Evolutionary conservation across 2,888 invertebrate species (phyloP).

Genomic region (Subacronicta megacephala): DNA sequence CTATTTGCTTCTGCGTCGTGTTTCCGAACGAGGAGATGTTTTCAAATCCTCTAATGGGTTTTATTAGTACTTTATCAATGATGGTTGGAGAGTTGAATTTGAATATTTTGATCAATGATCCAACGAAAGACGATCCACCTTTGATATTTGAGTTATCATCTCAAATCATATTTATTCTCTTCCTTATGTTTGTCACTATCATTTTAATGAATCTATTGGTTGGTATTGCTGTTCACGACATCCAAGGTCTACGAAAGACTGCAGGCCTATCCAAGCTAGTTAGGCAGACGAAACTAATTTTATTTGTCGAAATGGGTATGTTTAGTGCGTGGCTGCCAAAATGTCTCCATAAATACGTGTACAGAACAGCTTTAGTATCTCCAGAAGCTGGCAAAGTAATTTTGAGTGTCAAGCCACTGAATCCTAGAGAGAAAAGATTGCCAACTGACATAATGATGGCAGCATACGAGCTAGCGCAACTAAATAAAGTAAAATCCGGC

Average conservation of each 20-base stretch:
- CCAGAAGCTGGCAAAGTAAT: constrained; percentile 95
- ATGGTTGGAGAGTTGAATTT: constrained; percentile 96
- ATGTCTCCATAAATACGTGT: constrained; percentile 92
- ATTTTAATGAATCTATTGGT: constrained; percentile 96
- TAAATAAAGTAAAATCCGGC: constrained; percentile 91
- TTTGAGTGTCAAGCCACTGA: constrained; percentile 94
- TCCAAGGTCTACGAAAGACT: constrained; percentile 95
- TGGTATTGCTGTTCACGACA: constrained; percentile 96
- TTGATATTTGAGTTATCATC: constrained; percentile 93
- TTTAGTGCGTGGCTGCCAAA: constrained; percentile 94
- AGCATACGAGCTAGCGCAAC: constrained; percentile 94
- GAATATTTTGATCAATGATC: constrained; percentile 93
- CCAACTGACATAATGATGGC: constrained; percentile 94
- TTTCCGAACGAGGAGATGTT: constrained; percentile 95
- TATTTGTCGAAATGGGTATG: constrained; percentile 94
- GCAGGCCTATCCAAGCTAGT: constrained; percentile 95
- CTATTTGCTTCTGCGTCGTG: constrained; percentile 96
- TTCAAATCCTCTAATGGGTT: constrained; percentile 94
- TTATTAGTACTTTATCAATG: constrained; percentile 95
- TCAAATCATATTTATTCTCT: constrained; percentile 94
- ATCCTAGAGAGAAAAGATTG: constrained; percentile 94
- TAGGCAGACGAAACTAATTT: constrained; percentile 95
- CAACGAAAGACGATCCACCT: constrained; percentile 92
- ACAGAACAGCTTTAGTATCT: constrained; percentile 94
- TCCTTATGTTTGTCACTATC: constrained; percentile 95